phyloP scores from a whole-genome alignment of 2,797 vertebrate species.

The Moxostoma hubbsi region DNA sequence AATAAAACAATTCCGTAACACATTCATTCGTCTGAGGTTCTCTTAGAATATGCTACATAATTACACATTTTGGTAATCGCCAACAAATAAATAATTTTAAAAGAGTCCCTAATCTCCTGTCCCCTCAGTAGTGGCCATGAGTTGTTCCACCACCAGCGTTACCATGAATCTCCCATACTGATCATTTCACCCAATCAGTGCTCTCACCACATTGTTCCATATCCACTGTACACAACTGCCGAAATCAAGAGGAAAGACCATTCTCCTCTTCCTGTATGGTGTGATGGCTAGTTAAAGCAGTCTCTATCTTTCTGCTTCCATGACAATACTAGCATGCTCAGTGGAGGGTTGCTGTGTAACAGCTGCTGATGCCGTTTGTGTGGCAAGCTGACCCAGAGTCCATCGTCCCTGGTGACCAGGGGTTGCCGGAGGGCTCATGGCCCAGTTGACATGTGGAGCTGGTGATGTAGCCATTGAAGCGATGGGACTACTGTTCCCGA shows the following conservation, averaged over 20 bases:
- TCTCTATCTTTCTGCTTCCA: constrained; percentile 87
- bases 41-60: constrained; percentile 33
- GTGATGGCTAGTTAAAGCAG: constrained; percentile 33
- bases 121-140: not conserved
- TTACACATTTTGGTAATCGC: constrained; percentile 10
- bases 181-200: constrained; percentile 25
- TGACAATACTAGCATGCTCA: constrained; percentile 77
- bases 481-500: constrained; percentile 74
- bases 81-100: constrained; percentile 5
- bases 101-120: constrained; percentile 14
- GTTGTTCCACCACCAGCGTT: constrained; percentile 3
- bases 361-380: constrained; percentile 59
- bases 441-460: constrained; percentile 67
- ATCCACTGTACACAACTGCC: not conserved
- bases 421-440: constrained; percentile 67
- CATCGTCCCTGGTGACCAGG: constrained; percentile 71
- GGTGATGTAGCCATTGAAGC: constrained; percentile 78
- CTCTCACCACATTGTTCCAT: constrained; percentile 3
- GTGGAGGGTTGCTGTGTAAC: constrained; percentile 75
- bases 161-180: not conserved
- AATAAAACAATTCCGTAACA: constrained; percentile 14
- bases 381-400: constrained; percentile 70
- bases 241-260: no score
- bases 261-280: constrained; percentile 48
- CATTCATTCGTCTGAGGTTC: constrained; percentile 39